Evolutionary conservation across 1,140 invertebrate species (phyloP), one percentile per base, ranked within the genome.

Genomic region (Rhizoglyphus robini): DNA sequence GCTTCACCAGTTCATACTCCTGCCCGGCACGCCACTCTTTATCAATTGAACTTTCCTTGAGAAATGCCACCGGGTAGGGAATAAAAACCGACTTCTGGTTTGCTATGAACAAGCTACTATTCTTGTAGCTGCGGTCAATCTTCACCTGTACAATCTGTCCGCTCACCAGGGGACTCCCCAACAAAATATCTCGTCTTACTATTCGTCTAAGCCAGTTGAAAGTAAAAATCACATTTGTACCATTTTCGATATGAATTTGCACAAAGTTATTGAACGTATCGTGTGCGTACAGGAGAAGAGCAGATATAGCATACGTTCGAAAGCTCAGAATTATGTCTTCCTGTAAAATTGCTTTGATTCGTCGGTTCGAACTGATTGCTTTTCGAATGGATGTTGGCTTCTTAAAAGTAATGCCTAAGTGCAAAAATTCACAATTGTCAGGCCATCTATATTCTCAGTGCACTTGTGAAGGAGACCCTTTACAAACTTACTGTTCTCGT

Each of bases 211-310:
- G 83, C 63, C 85, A 81, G 74, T 93, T 93, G 72, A 89, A 92
- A 1, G 89, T 78, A 71, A 90, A 90, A 0, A 88, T 82, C 4
- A 92, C 81, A 79, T 79, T 73, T 69, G 78, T 83, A 0, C 84
- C 84, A 66, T 86, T 83, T 63, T 84, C 82, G 32, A 94, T 84
- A 74, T 89, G 90, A 8, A 95, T 74, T 75, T 94, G 90, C 46
- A 92, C 84, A 75, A 96, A 95, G 75, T 96, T 96, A 70, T 93
- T 93, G 41, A 91, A 78, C 75, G 93, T 86, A 77, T 95, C 91
- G 73, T 93, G 90, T 4, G 88, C 88, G 71, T 94, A 94, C 0
- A 95, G 77, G 25, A 96, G 83, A 62, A 94, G 73, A 0, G 88
- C 85, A 47, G 71, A 69, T 32, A 81, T 80, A 69, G 90, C 87